Conservation (phyloP, 2,888 invertebrate species). For the Cantharis rustica region DNA sequence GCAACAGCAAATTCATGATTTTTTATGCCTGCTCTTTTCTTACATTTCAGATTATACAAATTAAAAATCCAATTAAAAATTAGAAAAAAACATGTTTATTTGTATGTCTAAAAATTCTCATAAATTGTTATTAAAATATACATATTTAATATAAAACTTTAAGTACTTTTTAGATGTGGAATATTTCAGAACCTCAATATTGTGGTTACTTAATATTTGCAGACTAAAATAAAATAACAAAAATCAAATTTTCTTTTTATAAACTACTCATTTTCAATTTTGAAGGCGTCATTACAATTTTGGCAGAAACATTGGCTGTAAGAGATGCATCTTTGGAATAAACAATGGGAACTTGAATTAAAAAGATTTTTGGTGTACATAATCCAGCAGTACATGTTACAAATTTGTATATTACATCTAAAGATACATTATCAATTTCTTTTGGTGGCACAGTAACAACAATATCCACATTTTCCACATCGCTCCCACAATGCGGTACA, state of each 20-base stretch:
- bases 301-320: constrained; percentile 19
- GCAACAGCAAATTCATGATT: too few species aligned
- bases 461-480: constrained; percentile 44
- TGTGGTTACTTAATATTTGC: not conserved
- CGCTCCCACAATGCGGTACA: constrained; percentile 46
- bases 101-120: too few species aligned
- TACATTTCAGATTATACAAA: too few species aligned
- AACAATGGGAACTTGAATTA: constrained; percentile 43
- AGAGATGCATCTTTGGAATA: constrained; percentile 29
- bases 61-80: too few species aligned
- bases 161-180: not conserved
- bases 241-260: not conserved
- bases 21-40: too few species aligned
- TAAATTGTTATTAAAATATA: not conserved
- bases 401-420: constrained; percentile 48
- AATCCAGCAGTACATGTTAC: constrained; percentile 49
- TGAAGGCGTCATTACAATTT: constrained; percentile 32
- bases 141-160: not conserved
- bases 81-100: too few species aligned
- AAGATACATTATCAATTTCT: constrained; percentile 20
- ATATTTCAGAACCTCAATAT: not conserved
- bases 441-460: constrained; percentile 45
- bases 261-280: not conserved
- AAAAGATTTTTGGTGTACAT: constrained; percentile 51
- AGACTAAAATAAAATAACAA: not conserved